Conservation (phyloP, 1,140 invertebrate species). For the Brachionus paranguensis region DNA sequence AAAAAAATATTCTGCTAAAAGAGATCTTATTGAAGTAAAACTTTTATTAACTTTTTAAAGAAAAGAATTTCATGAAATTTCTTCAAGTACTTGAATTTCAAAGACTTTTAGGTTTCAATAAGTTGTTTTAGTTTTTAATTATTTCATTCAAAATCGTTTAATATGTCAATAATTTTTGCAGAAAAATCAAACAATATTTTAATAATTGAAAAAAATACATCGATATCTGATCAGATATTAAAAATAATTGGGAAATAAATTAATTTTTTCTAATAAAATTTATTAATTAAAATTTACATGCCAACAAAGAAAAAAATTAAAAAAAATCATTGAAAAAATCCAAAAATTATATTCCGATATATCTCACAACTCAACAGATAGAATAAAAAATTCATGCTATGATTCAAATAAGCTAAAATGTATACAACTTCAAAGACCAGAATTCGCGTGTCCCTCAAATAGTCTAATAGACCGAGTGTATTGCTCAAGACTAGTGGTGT, state of each 20-base stretch:
- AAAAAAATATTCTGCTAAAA: not conserved
- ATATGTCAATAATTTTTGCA: too few relatives aligned
- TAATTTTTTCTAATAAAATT: not conserved
- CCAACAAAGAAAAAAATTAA: not conserved
- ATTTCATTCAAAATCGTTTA: too few relatives aligned
- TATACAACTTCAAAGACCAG: conserved; percentile 7
- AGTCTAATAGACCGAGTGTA: conserved; percentile 1
- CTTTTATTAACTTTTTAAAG: too few relatives aligned
- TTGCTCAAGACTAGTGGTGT: conserved; percentile 33
- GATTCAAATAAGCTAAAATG: conserved; percentile 32
- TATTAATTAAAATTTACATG: not conserved
- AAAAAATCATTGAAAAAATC: not conserved
- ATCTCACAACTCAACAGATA: conserved; percentile 35
- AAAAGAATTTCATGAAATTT: too few relatives aligned
- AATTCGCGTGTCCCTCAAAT: not conserved
- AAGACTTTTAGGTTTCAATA: too few relatives aligned
- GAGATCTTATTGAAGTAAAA: not conserved
- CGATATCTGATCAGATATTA: too few relatives aligned
- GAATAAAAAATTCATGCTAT: conserved; percentile 38
- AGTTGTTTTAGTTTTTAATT: too few relatives aligned
- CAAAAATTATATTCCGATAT: conserved; percentile 11
- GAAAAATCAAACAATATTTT: too few relatives aligned
- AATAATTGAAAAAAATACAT: too few relatives aligned
- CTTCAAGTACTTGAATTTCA: too few relatives aligned
- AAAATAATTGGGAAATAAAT: too few relatives aligned